Evolutionary conservation across 2,888 invertebrate species (phyloP).

Genomic region (Chamaedrilus cognettii): DNA sequence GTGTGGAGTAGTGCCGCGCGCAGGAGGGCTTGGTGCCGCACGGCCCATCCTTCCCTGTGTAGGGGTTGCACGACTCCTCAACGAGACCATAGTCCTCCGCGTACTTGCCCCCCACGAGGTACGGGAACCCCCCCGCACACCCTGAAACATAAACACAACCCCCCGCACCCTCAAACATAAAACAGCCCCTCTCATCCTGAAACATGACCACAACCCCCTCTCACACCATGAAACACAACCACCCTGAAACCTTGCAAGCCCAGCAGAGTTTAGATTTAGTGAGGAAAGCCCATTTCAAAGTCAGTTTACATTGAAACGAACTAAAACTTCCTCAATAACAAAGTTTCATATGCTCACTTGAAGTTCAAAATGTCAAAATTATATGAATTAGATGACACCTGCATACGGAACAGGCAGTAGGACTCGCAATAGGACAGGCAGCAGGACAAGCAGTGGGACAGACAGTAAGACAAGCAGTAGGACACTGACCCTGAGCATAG

Average conservation of each 20-base stretch:
- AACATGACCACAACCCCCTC: no score
- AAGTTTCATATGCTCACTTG: not conserved
- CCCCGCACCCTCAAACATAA: not conserved
- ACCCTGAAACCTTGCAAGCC: no score
- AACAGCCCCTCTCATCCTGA: no score
- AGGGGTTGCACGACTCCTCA: constrained; percentile 61
- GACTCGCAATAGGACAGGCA: no score
- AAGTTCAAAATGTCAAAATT: no score
- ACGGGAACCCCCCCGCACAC: constrained; percentile 56
- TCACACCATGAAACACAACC: no score
- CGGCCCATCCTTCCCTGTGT: constrained; percentile 55
- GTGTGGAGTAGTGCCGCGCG: constrained; percentile 55
- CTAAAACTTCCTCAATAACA: no score
- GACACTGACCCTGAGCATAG: constrained; percentile 60
- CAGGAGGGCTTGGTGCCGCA: constrained; percentile 56
- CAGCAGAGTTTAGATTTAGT: no score
- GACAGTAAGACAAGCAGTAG: not conserved
- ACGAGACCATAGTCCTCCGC: constrained; percentile 61
- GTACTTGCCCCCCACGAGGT: constrained; percentile 57
- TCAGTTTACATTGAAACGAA: not conserved
- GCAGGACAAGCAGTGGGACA: no score
- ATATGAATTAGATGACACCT: not conserved
- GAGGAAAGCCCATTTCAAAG: no score
- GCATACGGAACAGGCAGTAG: no score
- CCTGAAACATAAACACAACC: constrained; percentile 35